A percentile compares a stretch with the other conserved stretches of the same genome.
These are phyloP conservation scores for Meta bourneti DNA, from an alignment of 2,888 invertebrate species.

Conservation along the genomic window DNA sequence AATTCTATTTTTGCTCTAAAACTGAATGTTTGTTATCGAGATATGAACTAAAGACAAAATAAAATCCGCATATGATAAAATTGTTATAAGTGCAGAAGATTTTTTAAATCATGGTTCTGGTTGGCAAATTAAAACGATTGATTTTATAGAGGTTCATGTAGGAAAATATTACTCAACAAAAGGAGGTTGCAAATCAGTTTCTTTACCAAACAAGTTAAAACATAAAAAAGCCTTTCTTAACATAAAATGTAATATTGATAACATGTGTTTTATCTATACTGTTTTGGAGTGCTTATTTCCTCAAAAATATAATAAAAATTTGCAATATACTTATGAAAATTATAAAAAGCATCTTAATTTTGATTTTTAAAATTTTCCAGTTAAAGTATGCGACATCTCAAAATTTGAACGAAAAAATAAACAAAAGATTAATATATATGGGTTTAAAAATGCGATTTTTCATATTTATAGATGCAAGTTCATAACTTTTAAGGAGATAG, in stretches of 20 bases:
- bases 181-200: not conserved
- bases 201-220: not conserved
- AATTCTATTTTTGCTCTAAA: slow-evolving; percentile 13
- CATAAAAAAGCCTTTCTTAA: slow-evolving; percentile 5
- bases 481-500: not conserved
- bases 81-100: not conserved
- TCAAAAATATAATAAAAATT: not conserved
- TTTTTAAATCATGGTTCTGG: slow-evolving; percentile 1
- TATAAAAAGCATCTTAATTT: slow-evolving; percentile 18
- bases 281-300: slow-evolving; percentile 18
- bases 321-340: slow-evolving; percentile 10
- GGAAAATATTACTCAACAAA: not conserved
- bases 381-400: not conserved
- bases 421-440: slow-evolving; percentile 11
- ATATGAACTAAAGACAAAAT: not conserved
- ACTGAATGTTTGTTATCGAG: not conserved
- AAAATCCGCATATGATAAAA: slow-evolving; percentile 2
- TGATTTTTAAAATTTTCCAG: not conserved
- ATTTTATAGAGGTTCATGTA: slow-evolving; percentile 6
- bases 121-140: slow-evolving; percentile 3
- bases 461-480: slow-evolving; percentile 2
- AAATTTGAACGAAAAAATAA: slow-evolving; percentile 26
- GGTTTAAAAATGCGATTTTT: not conserved
- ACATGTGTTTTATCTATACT: slow-evolving; percentile 8
- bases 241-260: not conserved